Conservation (phyloP, 2,113 vertebrate genomes). For the Gila orcuttii region DNA sequence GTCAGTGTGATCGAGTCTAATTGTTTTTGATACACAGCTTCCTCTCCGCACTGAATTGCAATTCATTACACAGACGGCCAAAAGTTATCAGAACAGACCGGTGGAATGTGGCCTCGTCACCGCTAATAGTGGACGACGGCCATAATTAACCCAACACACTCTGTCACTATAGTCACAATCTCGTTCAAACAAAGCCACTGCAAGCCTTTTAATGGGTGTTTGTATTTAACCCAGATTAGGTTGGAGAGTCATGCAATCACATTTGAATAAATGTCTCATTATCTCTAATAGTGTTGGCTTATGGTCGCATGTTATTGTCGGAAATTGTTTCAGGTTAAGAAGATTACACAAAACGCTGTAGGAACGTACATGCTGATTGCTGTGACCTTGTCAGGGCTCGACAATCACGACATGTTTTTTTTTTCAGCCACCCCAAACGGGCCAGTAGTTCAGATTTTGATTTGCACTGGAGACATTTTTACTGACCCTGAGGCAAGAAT, state of each 20-base stretch:
- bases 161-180: slow-evolving; percentile 23
- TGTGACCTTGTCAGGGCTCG: slow-evolving; percentile 15
- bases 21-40: slow-evolving; percentile 54
- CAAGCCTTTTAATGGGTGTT: slow-evolving; percentile 31
- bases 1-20: slow-evolving; percentile 46
- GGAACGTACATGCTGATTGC: slow-evolving; percentile 28
- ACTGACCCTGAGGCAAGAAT: too few species aligned
- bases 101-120: slow-evolving; percentile 37
- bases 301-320: slow-evolving; percentile 33
- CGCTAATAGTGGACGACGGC: slow-evolving; percentile 41
- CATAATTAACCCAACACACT: slow-evolving; percentile 45
- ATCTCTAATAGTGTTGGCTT: slow-evolving; percentile 45
- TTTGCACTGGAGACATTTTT: neutral
- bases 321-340: slow-evolving; percentile 43
- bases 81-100: slow-evolving; percentile 31
- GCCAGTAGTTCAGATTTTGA: neutral
- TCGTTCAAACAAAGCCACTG: slow-evolving; percentile 25
- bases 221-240: slow-evolving; percentile 44
- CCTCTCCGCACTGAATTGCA: slow-evolving; percentile 46
- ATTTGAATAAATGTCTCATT: slow-evolving; percentile 58
- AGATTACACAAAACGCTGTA: slow-evolving; percentile 8
- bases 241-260: slow-evolving; percentile 40
- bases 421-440: neutral
- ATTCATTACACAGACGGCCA: slow-evolving; percentile 30
- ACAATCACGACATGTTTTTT: neutral